Conservation (phyloP, 2,797 vertebrate species). For the Labroides dimidiatus region DNA sequence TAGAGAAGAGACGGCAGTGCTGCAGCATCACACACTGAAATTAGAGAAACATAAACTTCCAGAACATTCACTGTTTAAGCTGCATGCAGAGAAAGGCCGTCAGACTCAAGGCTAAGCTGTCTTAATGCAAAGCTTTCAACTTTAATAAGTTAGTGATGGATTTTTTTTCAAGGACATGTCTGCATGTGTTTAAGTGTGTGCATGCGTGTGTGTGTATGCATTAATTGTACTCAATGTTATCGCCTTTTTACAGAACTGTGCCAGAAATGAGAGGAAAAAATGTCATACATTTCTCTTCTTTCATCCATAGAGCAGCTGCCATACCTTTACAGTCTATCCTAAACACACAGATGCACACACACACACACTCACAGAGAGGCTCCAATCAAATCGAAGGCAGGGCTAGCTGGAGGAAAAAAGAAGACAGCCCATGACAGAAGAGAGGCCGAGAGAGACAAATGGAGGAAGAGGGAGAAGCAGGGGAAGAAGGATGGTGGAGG, state of each 20-base stretch:
- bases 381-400: constrained; percentile 22
- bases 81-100: constrained; percentile 25
- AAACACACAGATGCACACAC: constrained; percentile 9
- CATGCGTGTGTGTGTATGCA: constrained; percentile 17
- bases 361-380: constrained; percentile 21
- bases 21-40: constrained; percentile 6
- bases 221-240: constrained; percentile 58
- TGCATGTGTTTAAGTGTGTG: background rate
- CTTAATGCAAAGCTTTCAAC: constrained; percentile 45
- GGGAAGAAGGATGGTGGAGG: constrained; percentile 14
- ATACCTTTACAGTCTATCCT: constrained; percentile 17
- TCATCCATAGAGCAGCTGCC: constrained; percentile 57
- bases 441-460: constrained; percentile 6
- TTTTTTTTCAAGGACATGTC: constrained; percentile 36
- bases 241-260: constrained; percentile 56
- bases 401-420: constrained; percentile 17
- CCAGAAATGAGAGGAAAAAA: constrained; percentile 26
- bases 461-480: background rate
- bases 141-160: constrained; percentile 17
- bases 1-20: background rate
- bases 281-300: constrained; percentile 41
- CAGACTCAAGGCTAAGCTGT: constrained; percentile 28
- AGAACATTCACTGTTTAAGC: constrained; percentile 8
- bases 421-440: constrained; percentile 8
- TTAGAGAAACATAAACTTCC: background rate